Evolutionary conservation across 2,113 vertebrate genomes (phyloP).

Genomic region (Tiliqua scincoides): DNA sequence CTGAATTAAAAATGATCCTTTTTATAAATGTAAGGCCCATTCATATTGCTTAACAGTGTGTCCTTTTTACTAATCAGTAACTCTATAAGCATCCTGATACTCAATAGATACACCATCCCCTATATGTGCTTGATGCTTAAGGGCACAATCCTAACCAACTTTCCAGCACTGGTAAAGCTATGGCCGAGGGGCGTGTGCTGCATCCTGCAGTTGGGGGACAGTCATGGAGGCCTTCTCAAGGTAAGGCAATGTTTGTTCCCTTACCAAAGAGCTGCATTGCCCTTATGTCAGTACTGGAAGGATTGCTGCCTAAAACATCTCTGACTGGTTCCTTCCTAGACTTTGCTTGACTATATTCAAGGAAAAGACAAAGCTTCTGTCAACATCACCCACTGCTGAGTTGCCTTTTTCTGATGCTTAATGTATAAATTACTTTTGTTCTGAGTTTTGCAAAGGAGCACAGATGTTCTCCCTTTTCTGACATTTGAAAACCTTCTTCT

Average conservation of each 20-base stretch:
- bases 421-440: background rate
- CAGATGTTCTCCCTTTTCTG: background rate
- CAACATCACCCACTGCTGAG: background rate
- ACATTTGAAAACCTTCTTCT: background rate
- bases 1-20: background rate
- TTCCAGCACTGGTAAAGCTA: too few relatives aligned
- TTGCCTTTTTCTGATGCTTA: background rate
- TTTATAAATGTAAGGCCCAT: background rate
- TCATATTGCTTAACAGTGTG: background rate
- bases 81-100: background rate
- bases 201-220: too few relatives aligned
- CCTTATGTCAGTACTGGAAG: too few relatives aligned
- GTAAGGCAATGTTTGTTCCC: too few relatives aligned
- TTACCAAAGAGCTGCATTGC: too few relatives aligned
- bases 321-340: background rate
- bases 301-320: too few relatives aligned
- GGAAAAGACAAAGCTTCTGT: background rate
- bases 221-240: too few relatives aligned
- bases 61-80: background rate
- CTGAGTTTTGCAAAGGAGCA: background rate
- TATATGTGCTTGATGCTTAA: background rate
- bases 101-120: background rate
- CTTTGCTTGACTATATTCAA: background rate
- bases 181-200: too few relatives aligned
- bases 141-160: too few relatives aligned